Base-by-base conservation (phyloP, 2,113 vertebrate genomes). In the Megalops atlanticus region DNA sequence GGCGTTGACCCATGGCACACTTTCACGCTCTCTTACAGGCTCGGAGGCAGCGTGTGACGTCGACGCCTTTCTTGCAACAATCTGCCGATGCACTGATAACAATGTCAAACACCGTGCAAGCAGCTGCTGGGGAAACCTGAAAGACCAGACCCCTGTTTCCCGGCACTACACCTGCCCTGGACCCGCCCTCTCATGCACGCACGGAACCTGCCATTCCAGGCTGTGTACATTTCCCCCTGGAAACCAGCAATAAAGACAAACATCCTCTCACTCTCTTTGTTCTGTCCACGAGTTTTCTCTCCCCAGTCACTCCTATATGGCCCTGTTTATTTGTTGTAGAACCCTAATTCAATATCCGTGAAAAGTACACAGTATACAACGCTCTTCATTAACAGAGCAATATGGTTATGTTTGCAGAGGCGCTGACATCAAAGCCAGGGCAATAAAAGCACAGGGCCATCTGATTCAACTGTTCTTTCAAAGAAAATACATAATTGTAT, bases 51-150 rank as follows among this genome's bases (percentile, higher is more conserved):
- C n/a, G n/a, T n/a, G n/a, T n/a, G n/a, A n/a, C n/a, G n/a, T n/a
- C n/a, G n/a, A n/a, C n/a, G n/a, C n/a, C 12, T 12, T 16, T 15
- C 14, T 18, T 1, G 35, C 35, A 4, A 3, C 69, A 38, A 8
- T 4, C 31, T 38, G 69, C 69, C 4, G 69, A 21, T 38, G 69
- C 15, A 4, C 35, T 36, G 15, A 35, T 16, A 16, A 71, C 8
- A 38, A 12, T 2, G 15, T 18, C 69, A 18, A 38, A 38, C 69
- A 6, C 35, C 36, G 69, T 38, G 21, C 7, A 1, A 0, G 35
- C 24, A 41, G 88, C 86, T 83, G 14, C 7, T 73, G 73, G 84
- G 70, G 76, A 90, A 93, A 94, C 92, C 91, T 88, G 92, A 89
- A 84, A 85, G 69, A 89, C 92, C 45, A 88, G 91, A 77, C 73